phyloP scores from a whole-genome alignment of 2,113 vertebrate species.

The Blennius ocellaris region DNA sequence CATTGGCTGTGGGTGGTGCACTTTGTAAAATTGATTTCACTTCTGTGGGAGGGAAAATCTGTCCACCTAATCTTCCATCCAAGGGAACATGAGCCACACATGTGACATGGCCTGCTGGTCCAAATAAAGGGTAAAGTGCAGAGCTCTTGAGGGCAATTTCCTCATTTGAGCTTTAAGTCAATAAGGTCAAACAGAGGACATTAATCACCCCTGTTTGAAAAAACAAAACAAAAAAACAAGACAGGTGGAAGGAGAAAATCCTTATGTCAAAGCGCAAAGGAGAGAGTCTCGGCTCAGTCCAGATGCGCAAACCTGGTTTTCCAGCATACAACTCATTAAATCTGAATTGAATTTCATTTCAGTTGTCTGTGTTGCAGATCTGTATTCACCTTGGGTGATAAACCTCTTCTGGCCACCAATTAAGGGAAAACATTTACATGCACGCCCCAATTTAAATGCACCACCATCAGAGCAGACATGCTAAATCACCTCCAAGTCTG shows the following conservation, averaged over 20 bases:
- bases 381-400: slow-evolving; percentile 74
- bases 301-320: slow-evolving; percentile 46
- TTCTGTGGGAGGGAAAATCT: slow-evolving; percentile 9
- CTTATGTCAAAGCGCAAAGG: slow-evolving; percentile 14
- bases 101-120: slow-evolving; percentile 21
- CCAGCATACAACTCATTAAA: slow-evolving; percentile 79
- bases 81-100: slow-evolving; percentile 28
- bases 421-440: slow-evolving; percentile 76
- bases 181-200: slow-evolving; percentile 66
- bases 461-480: slow-evolving; percentile 64
- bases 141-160: slow-evolving; percentile 53
- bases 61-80: slow-evolving; percentile 14
- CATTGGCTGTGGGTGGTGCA: slow-evolving; percentile 8
- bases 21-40: slow-evolving; percentile 11
- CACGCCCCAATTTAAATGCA: slow-evolving; percentile 72
- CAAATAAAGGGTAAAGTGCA: slow-evolving; percentile 60
- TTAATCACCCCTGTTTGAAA: slow-evolving; percentile 58
- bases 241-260: background rate
- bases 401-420: slow-evolving; percentile 74
- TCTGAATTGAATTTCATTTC: slow-evolving; percentile 76
- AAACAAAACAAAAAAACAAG: background rate
- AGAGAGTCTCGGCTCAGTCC: slow-evolving; percentile 58
- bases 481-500: slow-evolving; percentile 69
- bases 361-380: slow-evolving; percentile 62
- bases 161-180: slow-evolving; percentile 64